Evolutionary conservation across 1,140 invertebrate genomes (phyloP).

Genomic region (Arion vulgaris): DNA sequence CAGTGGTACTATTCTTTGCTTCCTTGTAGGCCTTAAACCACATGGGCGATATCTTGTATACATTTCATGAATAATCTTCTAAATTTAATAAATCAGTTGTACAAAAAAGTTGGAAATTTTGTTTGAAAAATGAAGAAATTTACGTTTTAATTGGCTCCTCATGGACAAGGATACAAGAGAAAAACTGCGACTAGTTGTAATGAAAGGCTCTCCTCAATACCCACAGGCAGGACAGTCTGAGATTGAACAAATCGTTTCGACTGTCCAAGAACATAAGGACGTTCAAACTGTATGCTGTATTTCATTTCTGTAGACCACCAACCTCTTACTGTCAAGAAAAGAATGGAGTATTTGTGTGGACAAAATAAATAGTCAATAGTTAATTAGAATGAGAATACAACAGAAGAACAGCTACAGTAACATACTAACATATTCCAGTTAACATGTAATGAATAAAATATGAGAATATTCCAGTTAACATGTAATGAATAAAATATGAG

Average conservation of each 20-base stretch:
- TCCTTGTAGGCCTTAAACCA: no score
- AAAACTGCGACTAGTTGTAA: slow-evolving; percentile 1
- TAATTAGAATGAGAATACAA: no score
- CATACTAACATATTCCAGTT: no score
- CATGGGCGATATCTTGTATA: no score
- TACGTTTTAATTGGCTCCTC: slow-evolving; percentile 10
- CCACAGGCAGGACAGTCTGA: slow-evolving; percentile 27
- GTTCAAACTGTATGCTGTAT: slow-evolving; percentile 5
- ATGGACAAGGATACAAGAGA: slow-evolving; percentile 10
- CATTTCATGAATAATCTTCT: background rate
- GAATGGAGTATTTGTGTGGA: background rate
- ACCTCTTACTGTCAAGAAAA: background rate
- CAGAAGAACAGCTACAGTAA: no score
- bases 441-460: no score
- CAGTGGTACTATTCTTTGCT: no score
- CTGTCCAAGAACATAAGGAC: slow-evolving; percentile 26
- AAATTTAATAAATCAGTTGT: no score
- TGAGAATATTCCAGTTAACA: no score
- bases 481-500: no score
- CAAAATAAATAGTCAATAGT: background rate
- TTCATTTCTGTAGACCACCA: slow-evolving; percentile 30
- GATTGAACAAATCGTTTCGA: background rate
- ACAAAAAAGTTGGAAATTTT: no score
- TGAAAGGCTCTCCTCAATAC: slow-evolving; percentile 20
- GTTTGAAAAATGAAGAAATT: no score